Conservation (phyloP, 2,113 vertebrate species). For the Rhagologus leucostigma region DNA sequence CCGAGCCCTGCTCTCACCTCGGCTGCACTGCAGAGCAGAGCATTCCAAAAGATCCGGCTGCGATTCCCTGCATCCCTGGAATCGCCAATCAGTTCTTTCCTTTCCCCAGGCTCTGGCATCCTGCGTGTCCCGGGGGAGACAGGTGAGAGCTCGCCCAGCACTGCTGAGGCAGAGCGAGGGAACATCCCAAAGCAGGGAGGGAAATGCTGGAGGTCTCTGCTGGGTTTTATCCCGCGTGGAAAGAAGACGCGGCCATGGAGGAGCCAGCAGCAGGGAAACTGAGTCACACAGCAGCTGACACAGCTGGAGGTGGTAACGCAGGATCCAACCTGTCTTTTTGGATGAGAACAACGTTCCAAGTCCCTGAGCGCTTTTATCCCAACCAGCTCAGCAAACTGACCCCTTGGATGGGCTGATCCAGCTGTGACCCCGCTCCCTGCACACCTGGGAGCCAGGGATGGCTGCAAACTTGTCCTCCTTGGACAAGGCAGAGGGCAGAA, state of each 20-base stretch:
- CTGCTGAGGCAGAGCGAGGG: not conserved
- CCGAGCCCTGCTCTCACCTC: not conserved
- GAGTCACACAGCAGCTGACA: not conserved
- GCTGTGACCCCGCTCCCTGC: not conserved
- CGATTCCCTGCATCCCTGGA: not conserved
- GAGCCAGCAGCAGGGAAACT: not conserved
- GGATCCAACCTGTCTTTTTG: not conserved
- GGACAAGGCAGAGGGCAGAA: not conserved
- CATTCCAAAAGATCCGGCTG: not conserved
- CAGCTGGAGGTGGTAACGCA: not conserved
- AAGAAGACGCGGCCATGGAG: accelerated
- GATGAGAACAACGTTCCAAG: not conserved
- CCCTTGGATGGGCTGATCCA: accelerated
- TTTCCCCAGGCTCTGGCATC: not conserved
- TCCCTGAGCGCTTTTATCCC: not conserved
- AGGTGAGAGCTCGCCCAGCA: not conserved
- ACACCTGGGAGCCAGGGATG: not conserved
- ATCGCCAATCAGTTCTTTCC: not conserved
- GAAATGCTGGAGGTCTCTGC: not conserved
- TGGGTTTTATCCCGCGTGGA: not conserved
- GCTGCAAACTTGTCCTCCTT: not conserved
- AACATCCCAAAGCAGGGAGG: not conserved
- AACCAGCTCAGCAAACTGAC: not conserved
- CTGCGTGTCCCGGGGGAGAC: accelerated
- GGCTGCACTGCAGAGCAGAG: not conserved